Base-by-base conservation (phyloP, 2,888 invertebrate species). In the Cancer borealis region DNA sequence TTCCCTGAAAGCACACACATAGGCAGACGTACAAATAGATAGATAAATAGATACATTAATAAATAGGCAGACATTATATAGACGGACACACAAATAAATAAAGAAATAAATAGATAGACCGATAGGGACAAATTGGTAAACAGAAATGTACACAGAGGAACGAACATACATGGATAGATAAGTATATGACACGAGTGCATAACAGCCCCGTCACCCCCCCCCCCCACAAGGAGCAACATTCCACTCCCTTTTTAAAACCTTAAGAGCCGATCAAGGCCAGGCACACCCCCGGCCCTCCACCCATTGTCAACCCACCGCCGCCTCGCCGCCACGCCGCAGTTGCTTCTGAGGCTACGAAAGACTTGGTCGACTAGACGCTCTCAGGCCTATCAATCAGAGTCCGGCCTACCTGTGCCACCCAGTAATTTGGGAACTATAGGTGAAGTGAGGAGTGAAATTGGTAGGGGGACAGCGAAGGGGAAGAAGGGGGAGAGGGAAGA, bases 371-470 rank as follows among this genome's bases (percentile, higher is more conserved):
- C 79, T 12, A 17, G 79, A 12, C 79, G 79, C 79, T 79, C 79
- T 30, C 79, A 79, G 79, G 79, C 79, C 79, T 79, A 79, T 79
- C 79, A 79, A 79, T 79, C 79, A 79, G 79, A 79, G 79, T 79
- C 79, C 79, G 12, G 26, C 79, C 79, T 79, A 79, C 79, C 79
- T 79, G 79, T 79, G 79, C 79, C 79, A 79, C 79, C 79, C 79
- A 79, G 79, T 79, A 79, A 79, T 79, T 79, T 79, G 79, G 79
- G 79, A 79, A 79, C 79, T 79, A 79, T 79, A 79, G 79, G 79
- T 79, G 79, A 79, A 79, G 79, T 79, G 79, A 79, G 79, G 79
- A 79, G 79, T 79, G 79, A 79, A 79, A 79, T 79, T 79, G 79
- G 79, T 79, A 79, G 79, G 79, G 79, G 30, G 79, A 79, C 30